Percentiles rank a stretch among this genome's conserved stretches.
These are phyloP conservation scores for Numida meleagris DNA, from an alignment of 2,113 vertebrate genomes.

Conservation along the genomic window DNA sequence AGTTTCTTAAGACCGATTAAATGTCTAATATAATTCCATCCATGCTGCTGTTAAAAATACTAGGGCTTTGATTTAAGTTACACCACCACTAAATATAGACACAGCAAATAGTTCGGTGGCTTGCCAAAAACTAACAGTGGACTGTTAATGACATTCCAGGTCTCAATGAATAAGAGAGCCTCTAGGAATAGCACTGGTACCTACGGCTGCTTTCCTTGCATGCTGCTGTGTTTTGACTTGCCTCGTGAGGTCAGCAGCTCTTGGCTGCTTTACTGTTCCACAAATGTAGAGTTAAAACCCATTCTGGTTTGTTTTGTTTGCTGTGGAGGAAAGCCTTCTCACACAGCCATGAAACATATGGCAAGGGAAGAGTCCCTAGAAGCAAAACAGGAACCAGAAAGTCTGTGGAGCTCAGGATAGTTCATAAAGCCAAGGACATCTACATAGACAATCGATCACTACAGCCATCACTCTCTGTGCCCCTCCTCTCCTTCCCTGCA, in stretches of 20 bases:
- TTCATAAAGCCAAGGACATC: neutral
- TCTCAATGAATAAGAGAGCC: neutral
- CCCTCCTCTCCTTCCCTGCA: neutral
- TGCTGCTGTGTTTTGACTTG: neutral
- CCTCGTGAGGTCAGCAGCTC: neutral
- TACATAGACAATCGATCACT: no score
- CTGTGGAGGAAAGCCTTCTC: neutral
- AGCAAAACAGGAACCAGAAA: neutral
- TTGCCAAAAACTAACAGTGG: neutral
- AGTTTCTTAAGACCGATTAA: neutral
- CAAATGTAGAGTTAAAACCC: neutral
- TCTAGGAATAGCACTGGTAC: neutral
- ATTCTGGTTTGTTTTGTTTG: neutral
- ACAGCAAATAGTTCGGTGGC: neutral
- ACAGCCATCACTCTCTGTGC: neutral
- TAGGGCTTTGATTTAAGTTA: conserved; percentile 14
- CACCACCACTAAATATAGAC: conserved; percentile 11
- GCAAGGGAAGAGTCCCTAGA: neutral
- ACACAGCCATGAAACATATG: neutral
- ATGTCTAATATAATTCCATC: neutral
- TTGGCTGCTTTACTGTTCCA: neutral
- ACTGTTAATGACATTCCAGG: neutral
- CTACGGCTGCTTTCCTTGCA: accelerated
- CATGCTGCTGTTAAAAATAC: neutral
- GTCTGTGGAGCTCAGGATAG: neutral